Base-by-base conservation (phyloP, 2,888 invertebrate genomes). In the Acleris holmiana region DNA sequence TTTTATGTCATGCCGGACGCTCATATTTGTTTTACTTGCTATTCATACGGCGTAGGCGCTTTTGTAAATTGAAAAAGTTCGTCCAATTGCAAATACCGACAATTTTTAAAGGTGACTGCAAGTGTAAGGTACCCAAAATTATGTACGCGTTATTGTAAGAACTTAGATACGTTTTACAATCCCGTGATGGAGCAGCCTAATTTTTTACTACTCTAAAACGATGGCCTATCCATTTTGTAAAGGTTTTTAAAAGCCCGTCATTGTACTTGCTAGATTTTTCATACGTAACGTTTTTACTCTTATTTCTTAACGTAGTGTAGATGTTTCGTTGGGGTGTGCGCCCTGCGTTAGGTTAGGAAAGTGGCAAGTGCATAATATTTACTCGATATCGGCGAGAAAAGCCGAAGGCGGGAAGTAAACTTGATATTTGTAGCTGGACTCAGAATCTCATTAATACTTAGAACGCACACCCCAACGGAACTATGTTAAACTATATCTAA, bases 281-380 rank as follows among this genome's bases (percentile, higher is more conserved):
- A 85, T 89, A 88, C 85, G 85, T 88, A 89, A 87, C 71, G 67
- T 78, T 83, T 84, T 80, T 80, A 82, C 77, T 82, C 78, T 83
- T 74, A 79, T 84, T 82, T 83, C 74, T 69, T 84, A 82, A 75
- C 76, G 76, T 83, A 72, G 76, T 84, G 53, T 63, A 61, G 56
- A 54, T 21, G 61, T 61, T 61, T 35, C 65, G 53, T 54, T 59
- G 60, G 65, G 49, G 50, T 59, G 41, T 19, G 18, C 50, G 59
- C 48, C 50, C 59, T 50, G 25, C 17, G 18, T 46, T 29, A 47
- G 47, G 41, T 55, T 55, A 55, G 23, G 54, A 3, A n/a, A 35
- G 29, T 2, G 8, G 29, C 10, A 8, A 19, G 53, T 13, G 18
- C 51, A 17, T 18, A 19, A 10, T 53, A 40, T 19, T 44, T 44